Conservation (phyloP, 2,888 invertebrate species). For the Nematopogon swammerdamellus region DNA sequence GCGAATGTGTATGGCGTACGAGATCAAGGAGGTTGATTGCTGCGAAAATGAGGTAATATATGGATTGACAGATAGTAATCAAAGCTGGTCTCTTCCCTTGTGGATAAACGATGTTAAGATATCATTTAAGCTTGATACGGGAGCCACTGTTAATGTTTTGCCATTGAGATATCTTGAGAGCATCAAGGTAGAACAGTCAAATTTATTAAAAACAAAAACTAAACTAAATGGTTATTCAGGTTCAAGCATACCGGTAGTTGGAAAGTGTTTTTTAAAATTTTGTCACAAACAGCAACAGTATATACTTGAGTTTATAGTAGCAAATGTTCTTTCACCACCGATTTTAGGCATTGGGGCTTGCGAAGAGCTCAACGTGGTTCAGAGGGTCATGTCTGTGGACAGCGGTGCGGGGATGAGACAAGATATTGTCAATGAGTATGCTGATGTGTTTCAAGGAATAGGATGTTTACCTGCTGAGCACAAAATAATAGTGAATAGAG, state of each 20-base stretch:
- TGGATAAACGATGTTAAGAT: neutral
- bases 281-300: slow-evolving; percentile 1
- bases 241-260: neutral
- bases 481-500: slow-evolving; percentile 8
- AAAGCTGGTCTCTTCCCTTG: neutral
- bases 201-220: neutral
- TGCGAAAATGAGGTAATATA: neutral
- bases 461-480: slow-evolving; percentile 10
- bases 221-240: neutral
- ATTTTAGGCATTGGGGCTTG: slow-evolving; percentile 4
- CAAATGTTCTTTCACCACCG: neutral
- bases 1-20: neutral
- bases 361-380: slow-evolving; percentile 11
- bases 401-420: neutral
- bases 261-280: slow-evolving; percentile 4
- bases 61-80: neutral
- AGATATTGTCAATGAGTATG: slow-evolving; percentile 6
- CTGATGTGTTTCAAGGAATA: slow-evolving; percentile 8
- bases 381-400: slow-evolving; percentile 5
- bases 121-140: neutral
- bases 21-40: neutral
- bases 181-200: neutral
- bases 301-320: neutral
- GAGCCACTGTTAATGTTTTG: neutral
- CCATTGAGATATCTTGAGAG: neutral